These are phyloP conservation scores for Epinephelus awoara DNA, from an alignment of 2,797 vertebrate genomes.

Conservation along the genomic window DNA sequence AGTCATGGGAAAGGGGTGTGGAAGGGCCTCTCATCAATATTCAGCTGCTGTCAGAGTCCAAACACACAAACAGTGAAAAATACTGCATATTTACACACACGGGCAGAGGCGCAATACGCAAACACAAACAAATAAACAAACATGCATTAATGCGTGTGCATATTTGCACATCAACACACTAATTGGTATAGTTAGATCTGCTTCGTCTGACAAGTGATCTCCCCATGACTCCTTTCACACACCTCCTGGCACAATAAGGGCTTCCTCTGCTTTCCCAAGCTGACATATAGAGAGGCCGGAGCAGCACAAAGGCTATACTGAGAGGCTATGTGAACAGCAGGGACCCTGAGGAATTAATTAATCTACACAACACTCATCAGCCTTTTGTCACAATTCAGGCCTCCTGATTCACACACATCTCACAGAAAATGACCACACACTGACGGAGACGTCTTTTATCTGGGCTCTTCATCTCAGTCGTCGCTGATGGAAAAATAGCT, in stretches of 20 bases:
- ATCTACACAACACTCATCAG: constrained; percentile 66
- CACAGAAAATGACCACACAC: constrained; percentile 52
- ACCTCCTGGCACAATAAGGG: constrained; percentile 56
- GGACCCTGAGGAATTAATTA: constrained; percentile 64
- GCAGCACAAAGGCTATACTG: constrained; percentile 64
- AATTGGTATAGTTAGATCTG: constrained; percentile 40
- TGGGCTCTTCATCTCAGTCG: constrained; percentile 32
- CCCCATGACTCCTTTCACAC: constrained; percentile 44
- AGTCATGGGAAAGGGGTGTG: constrained; percentile 73
- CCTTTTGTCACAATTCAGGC: constrained; percentile 60
- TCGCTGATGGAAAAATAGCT: constrained; percentile 19
- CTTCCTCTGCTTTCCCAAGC: constrained; percentile 46
- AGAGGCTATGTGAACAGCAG: constrained; percentile 55
- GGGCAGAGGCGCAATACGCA: constrained; percentile 13
- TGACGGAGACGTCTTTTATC: constrained; percentile 17
- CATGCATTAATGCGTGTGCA: constrained; percentile 2
- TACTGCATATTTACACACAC: constrained; percentile 52
- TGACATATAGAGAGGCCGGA: constrained; percentile 42
- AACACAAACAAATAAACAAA: constrained; percentile 38
- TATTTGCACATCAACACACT: constrained; percentile 37
- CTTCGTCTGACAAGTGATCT: constrained; percentile 37
- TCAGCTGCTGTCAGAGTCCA: constrained; percentile 63
- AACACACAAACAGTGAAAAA: constrained; percentile 48
- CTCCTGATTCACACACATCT: constrained; percentile 57
- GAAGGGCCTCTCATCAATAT: constrained; percentile 83